phyloP scores from a whole-genome alignment of 2,113 vertebrate species.

The Campylomormyrus tamandua region DNA sequence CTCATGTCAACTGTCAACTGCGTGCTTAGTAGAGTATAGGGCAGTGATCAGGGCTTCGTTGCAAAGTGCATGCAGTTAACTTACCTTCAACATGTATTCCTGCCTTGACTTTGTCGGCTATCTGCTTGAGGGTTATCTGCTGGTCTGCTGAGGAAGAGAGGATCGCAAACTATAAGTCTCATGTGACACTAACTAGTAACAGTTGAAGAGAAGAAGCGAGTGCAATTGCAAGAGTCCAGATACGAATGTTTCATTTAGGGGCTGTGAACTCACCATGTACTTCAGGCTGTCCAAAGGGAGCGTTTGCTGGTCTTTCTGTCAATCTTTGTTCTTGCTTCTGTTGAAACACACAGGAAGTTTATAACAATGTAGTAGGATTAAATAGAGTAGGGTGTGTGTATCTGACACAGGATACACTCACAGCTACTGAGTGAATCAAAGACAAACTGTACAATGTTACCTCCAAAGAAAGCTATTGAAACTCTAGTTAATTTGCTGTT shows the following conservation, averaged over 20 bases:
- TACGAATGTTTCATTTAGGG: not conserved
- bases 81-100: conserved; percentile 65
- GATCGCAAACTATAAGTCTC: not conserved
- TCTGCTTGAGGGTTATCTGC: conserved; percentile 37
- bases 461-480: not conserved
- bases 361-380: not conserved
- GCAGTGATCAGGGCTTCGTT: not conserved
- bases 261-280: not conserved
- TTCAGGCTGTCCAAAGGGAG: not conserved
- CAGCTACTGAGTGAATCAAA: not conserved
- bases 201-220: not conserved
- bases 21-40: not conserved
- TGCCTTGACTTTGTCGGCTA: conserved; percentile 51
- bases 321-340: not conserved
- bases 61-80: not conserved
- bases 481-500: not conserved
- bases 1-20: not conserved
- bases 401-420: not conserved
- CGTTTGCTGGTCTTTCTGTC: not conserved
- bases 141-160: conserved; percentile 31
- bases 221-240: not conserved
- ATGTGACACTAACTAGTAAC: not conserved
- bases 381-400: not conserved
- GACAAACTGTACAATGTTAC: not conserved
- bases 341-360: not conserved